Evolutionary conservation across 2,113 vertebrate genomes (phyloP), one percentile per base, ranked within the genome.

Genomic region (Chionomys nivalis): DNA sequence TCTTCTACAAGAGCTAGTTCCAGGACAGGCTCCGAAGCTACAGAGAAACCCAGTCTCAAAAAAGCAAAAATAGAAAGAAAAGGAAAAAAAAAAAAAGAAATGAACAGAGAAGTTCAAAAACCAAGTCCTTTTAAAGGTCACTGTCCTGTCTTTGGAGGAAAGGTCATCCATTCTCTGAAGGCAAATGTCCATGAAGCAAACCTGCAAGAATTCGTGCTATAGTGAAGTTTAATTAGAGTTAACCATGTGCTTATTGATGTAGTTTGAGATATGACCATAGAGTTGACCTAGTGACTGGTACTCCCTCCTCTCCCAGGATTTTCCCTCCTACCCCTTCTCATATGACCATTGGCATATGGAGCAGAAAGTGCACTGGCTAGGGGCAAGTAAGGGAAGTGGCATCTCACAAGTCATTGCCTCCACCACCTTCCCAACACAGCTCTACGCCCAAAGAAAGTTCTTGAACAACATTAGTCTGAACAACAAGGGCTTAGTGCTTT

Each of bases 201-300:
- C 55, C 5, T 65, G 9, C 42, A 91, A 94, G 49, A 76, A 52
- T 87, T 87, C 31, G 3, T 75, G 24, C 66, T n/a, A 83, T 0
- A 87, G 61, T 52, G 26, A 92, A 36, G 24, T 91, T 83, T 87
- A 94, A 77, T 87, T 75, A 44, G 52, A 78, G 63, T 92, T 94
- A 87, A 86, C 33, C 81, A 85, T 6, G 24, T 61, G 81, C 55
- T 14, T 83, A 9, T 31, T 44, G 17, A 11, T 68, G 73, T 1
- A 82, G 36, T 70, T 58, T 93, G 82, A 61, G n/a, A 85, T 11
- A 17, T 76, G 63, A 93, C 24, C 5, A 33, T 12, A 90, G 31
- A 2, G 8, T 12, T 85, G 65, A n/a, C 36, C 6, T 42, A 55
- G 52, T 82, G 49, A 65, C 36, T 88, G 36, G 52, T 44, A 42